These are phyloP conservation scores for Lampris megalopsis DNA, from an alignment of 2,113 vertebrate species.

Conservation along the genomic window DNA sequence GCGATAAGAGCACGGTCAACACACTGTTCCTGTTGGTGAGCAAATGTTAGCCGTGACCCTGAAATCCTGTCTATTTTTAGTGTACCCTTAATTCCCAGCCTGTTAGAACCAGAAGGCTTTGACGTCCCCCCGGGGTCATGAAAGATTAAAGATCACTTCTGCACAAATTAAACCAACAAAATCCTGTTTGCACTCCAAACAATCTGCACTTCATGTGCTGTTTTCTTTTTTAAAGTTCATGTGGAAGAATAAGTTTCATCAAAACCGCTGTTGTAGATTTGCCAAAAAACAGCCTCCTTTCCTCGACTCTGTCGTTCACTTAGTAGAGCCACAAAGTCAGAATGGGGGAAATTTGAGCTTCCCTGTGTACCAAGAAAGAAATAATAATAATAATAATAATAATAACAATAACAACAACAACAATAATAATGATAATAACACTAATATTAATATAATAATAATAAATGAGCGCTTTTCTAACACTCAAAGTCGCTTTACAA, in stretches of 20 bases:
- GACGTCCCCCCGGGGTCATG: constrained; percentile 54
- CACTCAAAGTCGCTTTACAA: too few species aligned
- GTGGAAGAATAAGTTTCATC: neutral
- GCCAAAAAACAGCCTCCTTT: neutral
- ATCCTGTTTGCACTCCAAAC: constrained; percentile 46
- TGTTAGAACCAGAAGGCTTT: constrained; percentile 53
- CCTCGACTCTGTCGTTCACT: neutral
- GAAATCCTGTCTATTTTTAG: constrained; percentile 61
- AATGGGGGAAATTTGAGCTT: neutral
- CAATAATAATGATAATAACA: too few species aligned
- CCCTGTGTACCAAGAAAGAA: neutral
- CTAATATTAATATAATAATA: neutral
- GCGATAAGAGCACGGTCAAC: constrained; percentile 38
- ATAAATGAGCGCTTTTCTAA: too few species aligned
- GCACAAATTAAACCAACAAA: constrained; percentile 54
- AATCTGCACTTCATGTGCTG: constrained; percentile 26
- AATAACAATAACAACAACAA: neutral
- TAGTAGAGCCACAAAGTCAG: neutral
- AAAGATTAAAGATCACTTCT: constrained; percentile 69
- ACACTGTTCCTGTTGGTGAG: constrained; percentile 32
- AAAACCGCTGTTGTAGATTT: neutral
- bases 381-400: neutral
- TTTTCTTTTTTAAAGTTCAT: constrained; percentile 21
- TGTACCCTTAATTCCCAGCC: constrained; percentile 53
- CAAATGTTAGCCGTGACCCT: constrained; percentile 53